A percentile compares a stretch with the other conserved stretches of the same genome.
Evolutionary conservation across 2,888 invertebrate genomes (phyloP).

Genomic region (Anagyrus pseudococci): DNA sequence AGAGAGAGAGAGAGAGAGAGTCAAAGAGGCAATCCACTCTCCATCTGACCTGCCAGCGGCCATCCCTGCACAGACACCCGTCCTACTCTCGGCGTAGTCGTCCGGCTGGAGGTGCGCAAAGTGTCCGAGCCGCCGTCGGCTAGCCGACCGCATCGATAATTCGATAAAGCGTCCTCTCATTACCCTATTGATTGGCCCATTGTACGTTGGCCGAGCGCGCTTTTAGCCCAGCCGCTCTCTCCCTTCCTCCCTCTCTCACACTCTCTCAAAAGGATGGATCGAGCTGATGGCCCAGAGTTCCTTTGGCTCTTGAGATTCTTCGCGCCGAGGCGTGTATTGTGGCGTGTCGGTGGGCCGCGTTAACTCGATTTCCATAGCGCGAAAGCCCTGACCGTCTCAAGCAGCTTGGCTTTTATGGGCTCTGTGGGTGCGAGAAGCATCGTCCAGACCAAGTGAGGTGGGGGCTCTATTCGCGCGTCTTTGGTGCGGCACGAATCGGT

Average conservation of each 20-base stretch:
- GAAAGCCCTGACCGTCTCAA: too few species aligned
- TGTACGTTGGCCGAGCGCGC: constrained; percentile 44
- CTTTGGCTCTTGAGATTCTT: too few species aligned
- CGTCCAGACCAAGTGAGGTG: too few species aligned
- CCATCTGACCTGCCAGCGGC: background rate
- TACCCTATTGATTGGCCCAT: constrained; percentile 62
- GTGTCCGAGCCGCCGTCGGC: constrained; percentile 41
- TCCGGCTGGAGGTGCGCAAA: constrained; percentile 45
- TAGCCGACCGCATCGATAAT: constrained; percentile 58
- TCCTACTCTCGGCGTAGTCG: background rate
- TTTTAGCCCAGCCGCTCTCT: background rate
- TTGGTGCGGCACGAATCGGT: too few species aligned
- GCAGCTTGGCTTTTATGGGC: too few species aligned
- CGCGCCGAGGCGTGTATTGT: too few species aligned
- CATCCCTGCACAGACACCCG: background rate
- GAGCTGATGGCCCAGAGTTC: too few species aligned
- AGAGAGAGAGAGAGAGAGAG: constrained; percentile 7
- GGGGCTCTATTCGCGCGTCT: too few species aligned
- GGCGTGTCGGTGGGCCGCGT: too few species aligned
- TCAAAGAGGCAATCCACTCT: background rate
- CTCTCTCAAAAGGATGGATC: too few species aligned
- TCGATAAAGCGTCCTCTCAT: constrained; percentile 61
- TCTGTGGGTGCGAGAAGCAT: too few species aligned
- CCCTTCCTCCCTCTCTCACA: constrained; percentile 1
- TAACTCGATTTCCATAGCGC: too few species aligned